These are phyloP conservation scores for Scaeva pyrastri DNA, from an alignment of 2,888 invertebrate species.

Conservation along the genomic window DNA sequence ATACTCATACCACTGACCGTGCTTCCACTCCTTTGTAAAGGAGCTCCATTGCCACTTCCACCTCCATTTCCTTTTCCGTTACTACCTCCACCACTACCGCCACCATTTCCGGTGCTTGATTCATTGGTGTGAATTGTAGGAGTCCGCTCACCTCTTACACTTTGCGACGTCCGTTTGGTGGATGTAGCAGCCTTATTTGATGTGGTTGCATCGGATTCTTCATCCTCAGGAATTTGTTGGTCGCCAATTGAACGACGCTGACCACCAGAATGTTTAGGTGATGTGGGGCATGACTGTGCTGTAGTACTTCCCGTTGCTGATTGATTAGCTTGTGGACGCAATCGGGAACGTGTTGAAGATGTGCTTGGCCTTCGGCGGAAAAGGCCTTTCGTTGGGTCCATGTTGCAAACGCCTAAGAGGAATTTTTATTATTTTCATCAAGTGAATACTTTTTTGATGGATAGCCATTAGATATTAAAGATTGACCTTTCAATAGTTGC, in stretches of 20 bases:
- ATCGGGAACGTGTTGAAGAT: constrained; percentile 82
- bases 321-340: constrained; percentile 80
- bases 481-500: too few relatives aligned
- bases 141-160: constrained; percentile 58
- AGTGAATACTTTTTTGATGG: background rate
- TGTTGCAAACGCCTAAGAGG: constrained; percentile 82
- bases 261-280: constrained; percentile 82
- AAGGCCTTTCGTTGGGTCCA: constrained; percentile 83
- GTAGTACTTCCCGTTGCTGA: constrained; percentile 76
- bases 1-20: constrained; percentile 83
- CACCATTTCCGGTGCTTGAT: constrained; percentile 77
- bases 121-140: constrained; percentile 61
- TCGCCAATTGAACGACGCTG: constrained; percentile 82
- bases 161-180: constrained; percentile 50
- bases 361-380: constrained; percentile 83
- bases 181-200: constrained; percentile 47
- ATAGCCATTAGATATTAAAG: background rate
- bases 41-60: constrained; percentile 61
- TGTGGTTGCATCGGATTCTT: constrained; percentile 78
- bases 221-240: constrained; percentile 82
- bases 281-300: constrained; percentile 83
- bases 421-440: background rate
- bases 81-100: background rate
- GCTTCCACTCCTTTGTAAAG: constrained; percentile 82
- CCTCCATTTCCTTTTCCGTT: constrained; percentile 12